These are phyloP conservation scores for Bagarius yarrelli DNA, from an alignment of 2,113 vertebrate genomes.

Conservation along the genomic window DNA sequence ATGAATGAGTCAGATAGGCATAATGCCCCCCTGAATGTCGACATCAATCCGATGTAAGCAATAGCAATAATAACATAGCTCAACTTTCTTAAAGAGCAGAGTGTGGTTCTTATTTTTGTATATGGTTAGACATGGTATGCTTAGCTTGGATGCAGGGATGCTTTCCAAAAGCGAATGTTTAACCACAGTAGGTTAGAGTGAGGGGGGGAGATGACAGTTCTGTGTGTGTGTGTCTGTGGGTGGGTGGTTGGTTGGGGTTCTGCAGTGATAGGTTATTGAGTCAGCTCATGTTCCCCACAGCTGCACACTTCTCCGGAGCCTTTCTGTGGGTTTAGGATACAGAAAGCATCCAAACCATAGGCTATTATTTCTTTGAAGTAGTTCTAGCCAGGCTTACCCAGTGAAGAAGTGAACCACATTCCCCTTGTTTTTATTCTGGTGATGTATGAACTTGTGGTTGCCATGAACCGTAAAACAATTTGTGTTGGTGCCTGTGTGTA, in stretches of 20 bases:
- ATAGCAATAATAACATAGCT: background rate
- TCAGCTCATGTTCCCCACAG: conserved; percentile 41
- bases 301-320: conserved; percentile 30
- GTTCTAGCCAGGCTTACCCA: conserved; percentile 26
- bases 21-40: background rate
- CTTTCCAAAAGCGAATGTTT: conserved; percentile 28
- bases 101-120: conserved; percentile 22
- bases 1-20: background rate
- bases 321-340: conserved; percentile 40
- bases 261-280: conserved; percentile 34
- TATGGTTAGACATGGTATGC: conserved; percentile 20
- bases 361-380: conserved; percentile 44
- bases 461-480: conserved; percentile 11
- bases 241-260: background rate
- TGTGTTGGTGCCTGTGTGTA: conserved; percentile 22
- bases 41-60: background rate
- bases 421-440: conserved; percentile 19
- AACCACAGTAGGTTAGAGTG: conserved; percentile 34
- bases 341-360: conserved; percentile 31
- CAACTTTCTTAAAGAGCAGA: background rate
- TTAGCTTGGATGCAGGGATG: conserved; percentile 23
- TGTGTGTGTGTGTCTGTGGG: conserved; percentile 5
- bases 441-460: conserved; percentile 29
- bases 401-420: conserved; percentile 30
- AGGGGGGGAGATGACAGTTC: conserved; percentile 27